Conservation (phyloP, 2,888 invertebrate genomes). For the Sarcophaga subvicina region DNA sequence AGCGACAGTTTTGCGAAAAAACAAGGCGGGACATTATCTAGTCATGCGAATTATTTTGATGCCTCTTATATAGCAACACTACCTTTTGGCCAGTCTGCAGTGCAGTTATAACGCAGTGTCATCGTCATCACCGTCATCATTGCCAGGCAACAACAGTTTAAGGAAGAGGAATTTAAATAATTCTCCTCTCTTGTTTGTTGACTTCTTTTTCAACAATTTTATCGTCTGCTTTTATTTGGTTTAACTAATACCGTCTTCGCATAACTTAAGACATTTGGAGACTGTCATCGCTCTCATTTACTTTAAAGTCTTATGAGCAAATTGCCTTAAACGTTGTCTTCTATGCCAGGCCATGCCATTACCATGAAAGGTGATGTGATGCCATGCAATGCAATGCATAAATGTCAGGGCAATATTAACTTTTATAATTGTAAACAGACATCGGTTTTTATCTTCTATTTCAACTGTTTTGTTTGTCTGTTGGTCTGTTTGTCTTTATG, state of each 20-base stretch:
- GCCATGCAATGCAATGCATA: constrained; percentile 38
- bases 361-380: no score
- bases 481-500: background rate
- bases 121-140: background rate
- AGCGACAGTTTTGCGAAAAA: background rate
- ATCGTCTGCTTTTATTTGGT: constrained; percentile 24
- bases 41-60: constrained; percentile 49
- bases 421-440: constrained; percentile 58
- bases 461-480: background rate
- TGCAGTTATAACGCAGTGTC: no score
- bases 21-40: constrained; percentile 21
- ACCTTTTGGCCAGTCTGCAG: no score
- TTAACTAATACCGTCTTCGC: constrained; percentile 48
- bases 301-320: no score
- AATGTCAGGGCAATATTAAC: constrained; percentile 58
- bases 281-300: no score
- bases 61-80: background rate
- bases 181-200: constrained; percentile 37
- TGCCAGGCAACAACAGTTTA: constrained; percentile 25
- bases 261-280: constrained; percentile 40
- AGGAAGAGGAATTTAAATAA: constrained; percentile 61
- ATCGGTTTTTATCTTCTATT: background rate
- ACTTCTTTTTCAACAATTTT: constrained; percentile 38
- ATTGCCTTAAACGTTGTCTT: constrained; percentile 20
- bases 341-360: constrained; percentile 4